Evolutionary conservation across 2,113 vertebrate genomes (phyloP), one percentile per base, ranked within the genome.

Genomic region (Phylloscopus trochiloides): DNA sequence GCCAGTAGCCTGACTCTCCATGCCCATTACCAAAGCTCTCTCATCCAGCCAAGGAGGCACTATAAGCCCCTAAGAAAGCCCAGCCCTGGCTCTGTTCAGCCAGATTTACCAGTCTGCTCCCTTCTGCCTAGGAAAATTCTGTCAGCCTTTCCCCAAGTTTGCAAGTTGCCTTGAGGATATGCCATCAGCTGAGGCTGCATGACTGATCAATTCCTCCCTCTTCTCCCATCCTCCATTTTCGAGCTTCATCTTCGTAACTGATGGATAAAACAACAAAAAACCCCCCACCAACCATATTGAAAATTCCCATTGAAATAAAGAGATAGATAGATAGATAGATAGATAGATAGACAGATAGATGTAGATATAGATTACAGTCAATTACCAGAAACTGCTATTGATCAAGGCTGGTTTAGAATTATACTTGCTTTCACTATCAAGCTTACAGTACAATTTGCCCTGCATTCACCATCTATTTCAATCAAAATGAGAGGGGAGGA

Each of bases 401-500:
- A 97, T 97, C 95, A 91, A 91, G 68, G 48, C 72, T 59, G 77
- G 40, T 92, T 94, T 84, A 94, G 80, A 90, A 88, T 68, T 82
- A 38, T 22, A n/a, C 63, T 82, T 81, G 74, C 63, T 91, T 82
- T 97, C 75, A 62, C 6, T 8, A 63, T 87, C 91, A 94, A 68
- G 81, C 81, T 96, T 65, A 74, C 88, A 95, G 79, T 73, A 97
- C 77, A 89, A 79, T 93, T 73, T 97, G 88, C 62, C 82, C 95
- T 96, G 96, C 70, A 96, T 97, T 93, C 95, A 91, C 90, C 78
- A 91, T 96, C 78, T 94, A 61, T 93, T 94, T 97, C 96, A 98
- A 97, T 97, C 96, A 97, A 97, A 94, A 95, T 92, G 92, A 95
- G 82, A 85, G 51, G 29, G 75, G 86, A 97, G 82, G 93, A 94